Conservation (phyloP, 2,113 vertebrate species). For the Crotophaga sulcirostris region DNA sequence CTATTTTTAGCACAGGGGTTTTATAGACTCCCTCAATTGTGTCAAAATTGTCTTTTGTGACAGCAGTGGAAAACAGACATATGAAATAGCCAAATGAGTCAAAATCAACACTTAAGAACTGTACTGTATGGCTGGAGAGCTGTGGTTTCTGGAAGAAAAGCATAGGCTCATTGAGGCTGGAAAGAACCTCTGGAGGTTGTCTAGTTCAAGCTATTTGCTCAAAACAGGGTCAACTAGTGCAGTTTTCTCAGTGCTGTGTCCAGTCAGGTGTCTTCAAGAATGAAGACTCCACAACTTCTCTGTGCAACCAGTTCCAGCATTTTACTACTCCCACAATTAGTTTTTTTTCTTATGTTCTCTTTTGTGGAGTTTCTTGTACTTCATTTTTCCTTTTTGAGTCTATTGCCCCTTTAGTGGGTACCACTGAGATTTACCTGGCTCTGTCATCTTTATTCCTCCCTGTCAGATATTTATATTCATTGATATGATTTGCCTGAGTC, state of each 20-base stretch:
- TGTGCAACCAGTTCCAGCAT: background rate
- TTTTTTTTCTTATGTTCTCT: background rate
- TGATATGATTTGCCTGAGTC: background rate
- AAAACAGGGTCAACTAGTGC: background rate
- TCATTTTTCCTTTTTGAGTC: background rate
- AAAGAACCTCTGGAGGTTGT: background rate
- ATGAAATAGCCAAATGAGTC: background rate
- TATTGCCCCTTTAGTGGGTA: background rate
- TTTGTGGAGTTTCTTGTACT: background rate
- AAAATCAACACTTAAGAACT: background rate
- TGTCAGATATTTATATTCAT: background rate
- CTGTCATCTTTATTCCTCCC: background rate
- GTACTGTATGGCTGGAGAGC: background rate
- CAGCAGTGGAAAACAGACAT: background rate
- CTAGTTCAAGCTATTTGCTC: background rate
- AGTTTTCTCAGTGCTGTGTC: background rate
- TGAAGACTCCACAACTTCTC: background rate
- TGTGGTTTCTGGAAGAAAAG: background rate
- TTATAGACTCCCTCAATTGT: background rate
- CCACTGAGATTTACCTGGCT: background rate
- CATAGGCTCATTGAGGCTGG: background rate
- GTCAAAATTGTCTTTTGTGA: background rate
- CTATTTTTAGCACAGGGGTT: background rate
- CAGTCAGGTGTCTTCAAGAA: background rate
- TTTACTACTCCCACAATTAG: background rate